Conservation (phyloP, 2,113 vertebrate species). For the Hydrochoerus hydrochaeris region DNA sequence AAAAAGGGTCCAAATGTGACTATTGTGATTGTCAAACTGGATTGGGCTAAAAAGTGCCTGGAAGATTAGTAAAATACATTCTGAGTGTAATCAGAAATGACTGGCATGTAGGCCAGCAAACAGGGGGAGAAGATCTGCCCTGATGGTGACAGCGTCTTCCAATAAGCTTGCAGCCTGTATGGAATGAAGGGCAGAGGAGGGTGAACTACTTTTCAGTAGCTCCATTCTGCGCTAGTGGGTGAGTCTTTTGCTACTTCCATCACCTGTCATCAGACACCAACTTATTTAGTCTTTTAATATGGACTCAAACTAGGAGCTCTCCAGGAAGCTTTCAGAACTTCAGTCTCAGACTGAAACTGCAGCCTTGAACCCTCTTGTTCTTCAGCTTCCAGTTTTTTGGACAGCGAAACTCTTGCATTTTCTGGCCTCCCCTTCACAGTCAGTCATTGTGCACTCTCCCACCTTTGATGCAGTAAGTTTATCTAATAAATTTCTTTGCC, state of each 20-base stretch:
- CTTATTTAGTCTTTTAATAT: neutral
- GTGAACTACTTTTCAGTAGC: neutral
- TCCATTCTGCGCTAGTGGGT: neutral
- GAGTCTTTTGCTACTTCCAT: neutral
- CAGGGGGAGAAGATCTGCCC: neutral
- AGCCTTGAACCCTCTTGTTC: neutral
- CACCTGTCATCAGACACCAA: neutral
- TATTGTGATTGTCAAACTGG: neutral
- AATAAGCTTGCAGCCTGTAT: neutral
- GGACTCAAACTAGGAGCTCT: neutral
- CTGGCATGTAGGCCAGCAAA: too few relatives aligned
- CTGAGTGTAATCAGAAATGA: neutral
- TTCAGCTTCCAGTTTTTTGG: neutral
- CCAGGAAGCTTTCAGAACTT: neutral
- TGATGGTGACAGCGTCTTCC: neutral
- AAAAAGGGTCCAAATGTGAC: constrained; percentile 56
- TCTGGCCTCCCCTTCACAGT: neutral
- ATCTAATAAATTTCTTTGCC: neutral
- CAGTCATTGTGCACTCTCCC: neutral
- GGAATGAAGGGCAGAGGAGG: neutral
- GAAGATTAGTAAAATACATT: neutral
- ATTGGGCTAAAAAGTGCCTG: neutral
- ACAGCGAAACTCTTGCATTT: neutral
- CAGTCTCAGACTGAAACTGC: neutral
- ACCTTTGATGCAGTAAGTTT: neutral